phyloP scores from a whole-genome alignment of 2,888 invertebrate genomes.

The Lycia hirtaria region DNA sequence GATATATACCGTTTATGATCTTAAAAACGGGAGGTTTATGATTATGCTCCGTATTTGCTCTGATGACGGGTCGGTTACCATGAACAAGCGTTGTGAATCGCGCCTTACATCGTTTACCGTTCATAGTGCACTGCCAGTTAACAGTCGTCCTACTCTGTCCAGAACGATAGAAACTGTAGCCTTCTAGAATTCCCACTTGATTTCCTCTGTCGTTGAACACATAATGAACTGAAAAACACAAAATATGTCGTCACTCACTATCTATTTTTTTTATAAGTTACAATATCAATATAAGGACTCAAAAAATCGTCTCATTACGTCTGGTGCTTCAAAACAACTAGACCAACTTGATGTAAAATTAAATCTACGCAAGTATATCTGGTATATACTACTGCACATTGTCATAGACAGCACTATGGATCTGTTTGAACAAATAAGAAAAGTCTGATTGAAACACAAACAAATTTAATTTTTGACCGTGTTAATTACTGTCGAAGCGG shows the following conservation, averaged over 20 bases:
- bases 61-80: neutral
- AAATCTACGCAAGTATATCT: too few species aligned
- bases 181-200: slow-evolving; percentile 39
- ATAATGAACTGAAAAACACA: slow-evolving; percentile 41
- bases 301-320: too few species aligned
- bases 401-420: too few species aligned
- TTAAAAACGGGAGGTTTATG: neutral
- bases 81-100: neutral
- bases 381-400: too few species aligned
- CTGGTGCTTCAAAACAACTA: too few species aligned
- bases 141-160: neutral
- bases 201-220: slow-evolving; percentile 36
- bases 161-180: slow-evolving; percentile 30
- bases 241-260: neutral
- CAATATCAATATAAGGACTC: too few species aligned
- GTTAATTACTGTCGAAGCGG: too few species aligned
- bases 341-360: too few species aligned
- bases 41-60: neutral
- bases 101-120: neutral
- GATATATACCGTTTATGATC: neutral
- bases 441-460: too few species aligned
- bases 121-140: slow-evolving; percentile 2
- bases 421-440: too few species aligned
- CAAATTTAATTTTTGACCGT: too few species aligned
- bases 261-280: too few species aligned